Evolutionary conservation across 2,797 vertebrate genomes (phyloP).

Genomic region (Gadopsis marmoratus): DNA sequence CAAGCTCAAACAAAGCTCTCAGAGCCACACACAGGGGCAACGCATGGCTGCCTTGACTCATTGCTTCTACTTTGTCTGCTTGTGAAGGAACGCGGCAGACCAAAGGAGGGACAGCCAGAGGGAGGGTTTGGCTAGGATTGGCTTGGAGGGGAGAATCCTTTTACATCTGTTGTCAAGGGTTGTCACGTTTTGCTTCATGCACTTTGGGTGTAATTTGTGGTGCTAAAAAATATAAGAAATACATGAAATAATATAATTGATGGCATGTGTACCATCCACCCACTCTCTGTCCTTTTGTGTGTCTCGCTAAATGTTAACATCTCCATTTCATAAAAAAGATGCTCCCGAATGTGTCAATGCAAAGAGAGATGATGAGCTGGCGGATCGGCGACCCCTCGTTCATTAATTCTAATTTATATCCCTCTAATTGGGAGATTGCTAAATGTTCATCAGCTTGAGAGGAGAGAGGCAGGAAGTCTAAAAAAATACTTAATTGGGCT

Average conservation of each 20-base stretch:
- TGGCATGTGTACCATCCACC: conserved; percentile 10
- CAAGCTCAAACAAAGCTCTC: conserved; percentile 83
- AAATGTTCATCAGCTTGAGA: conserved; percentile 77
- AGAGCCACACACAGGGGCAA: conserved; percentile 68
- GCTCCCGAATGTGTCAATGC: conserved; percentile 7
- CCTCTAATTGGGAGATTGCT: conserved; percentile 81
- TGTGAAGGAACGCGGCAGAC: conserved; percentile 61
- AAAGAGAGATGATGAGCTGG: conserved; percentile 36
- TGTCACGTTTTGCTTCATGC: conserved; percentile 21
- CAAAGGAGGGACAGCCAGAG: conserved; percentile 38
- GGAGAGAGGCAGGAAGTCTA: conserved; percentile 75
- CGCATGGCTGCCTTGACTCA: conserved; percentile 73
- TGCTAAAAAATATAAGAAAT: conserved; percentile 3
- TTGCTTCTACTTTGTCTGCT: conserved; percentile 69
- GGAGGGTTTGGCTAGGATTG: conserved; percentile 21
- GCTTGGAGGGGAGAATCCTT: conserved; percentile 35
- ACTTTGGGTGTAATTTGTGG: conserved; percentile 29
- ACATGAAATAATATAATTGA: conserved; percentile 22
- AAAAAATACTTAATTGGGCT: conserved; percentile 82
- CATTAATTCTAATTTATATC: conserved; percentile 78
- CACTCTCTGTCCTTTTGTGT: conserved; percentile 5
- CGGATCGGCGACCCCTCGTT: conserved; percentile 63
- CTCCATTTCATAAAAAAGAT: conserved; percentile 28
- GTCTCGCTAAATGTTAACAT: conserved; percentile 26
- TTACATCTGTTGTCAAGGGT: conserved; percentile 36